phyloP scores from a whole-genome alignment of 2,888 invertebrate species.

The Sinohyriopsis cumingii region DNA sequence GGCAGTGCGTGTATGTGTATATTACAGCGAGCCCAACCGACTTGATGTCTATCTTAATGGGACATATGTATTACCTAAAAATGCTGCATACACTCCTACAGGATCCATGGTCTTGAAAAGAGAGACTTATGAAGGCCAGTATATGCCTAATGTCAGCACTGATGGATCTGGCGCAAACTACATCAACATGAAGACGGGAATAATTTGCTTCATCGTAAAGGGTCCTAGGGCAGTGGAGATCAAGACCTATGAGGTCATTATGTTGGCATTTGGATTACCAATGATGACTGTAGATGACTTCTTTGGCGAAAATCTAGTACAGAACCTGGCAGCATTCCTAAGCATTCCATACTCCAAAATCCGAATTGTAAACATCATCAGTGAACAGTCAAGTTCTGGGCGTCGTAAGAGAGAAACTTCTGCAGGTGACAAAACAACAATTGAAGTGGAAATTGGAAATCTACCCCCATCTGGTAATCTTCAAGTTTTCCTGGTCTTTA shows the following conservation, averaged over 20 bases:
- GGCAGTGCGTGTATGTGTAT: conserved; percentile 52
- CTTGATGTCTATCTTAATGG: conserved; percentile 54
- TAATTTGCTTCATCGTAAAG: conserved; percentile 49
- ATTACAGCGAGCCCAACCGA: conserved; percentile 49
- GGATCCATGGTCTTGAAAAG: too few species aligned
- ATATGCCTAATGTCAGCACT: neutral
- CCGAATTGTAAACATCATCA: conserved; percentile 53
- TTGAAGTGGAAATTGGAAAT: conserved; percentile 54
- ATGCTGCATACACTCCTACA: conserved; percentile 22
- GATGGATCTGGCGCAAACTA: conserved; percentile 56
- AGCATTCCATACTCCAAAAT: conserved; percentile 56
- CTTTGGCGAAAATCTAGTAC: conserved; percentile 60
- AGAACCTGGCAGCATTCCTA: conserved; percentile 61
- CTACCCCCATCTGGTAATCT: conserved; percentile 30
- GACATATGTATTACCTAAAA: conserved; percentile 39
- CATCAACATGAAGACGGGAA: conserved; percentile 42
- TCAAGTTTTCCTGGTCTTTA: neutral
- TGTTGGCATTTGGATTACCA: conserved; percentile 48
- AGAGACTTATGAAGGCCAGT: too few species aligned
- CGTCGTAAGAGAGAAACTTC: conserved; percentile 32
- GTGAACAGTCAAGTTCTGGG: conserved; percentile 24
- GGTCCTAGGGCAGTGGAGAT: conserved; percentile 51
- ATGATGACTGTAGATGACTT: conserved; percentile 62
- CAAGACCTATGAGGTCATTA: conserved; percentile 34
- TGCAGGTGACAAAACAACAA: conserved; percentile 21